Conservation (phyloP, 2,888 invertebrate genomes). For the Steinernema carpocapsae region DNA sequence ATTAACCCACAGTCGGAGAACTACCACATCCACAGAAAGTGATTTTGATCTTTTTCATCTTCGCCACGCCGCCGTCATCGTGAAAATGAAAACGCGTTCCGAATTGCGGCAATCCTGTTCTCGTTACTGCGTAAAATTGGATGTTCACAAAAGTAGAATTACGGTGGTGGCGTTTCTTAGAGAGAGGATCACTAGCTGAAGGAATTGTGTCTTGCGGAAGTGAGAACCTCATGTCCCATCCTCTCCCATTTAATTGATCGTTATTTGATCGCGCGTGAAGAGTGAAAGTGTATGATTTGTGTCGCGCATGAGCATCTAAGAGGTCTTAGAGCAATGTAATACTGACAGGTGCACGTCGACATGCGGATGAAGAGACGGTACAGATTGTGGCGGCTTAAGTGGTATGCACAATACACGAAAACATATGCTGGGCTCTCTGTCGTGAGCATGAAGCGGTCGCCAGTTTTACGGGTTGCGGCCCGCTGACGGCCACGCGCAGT, state of each 20-base stretch:
- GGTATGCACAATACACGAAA: not conserved
- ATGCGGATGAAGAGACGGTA: not conserved
- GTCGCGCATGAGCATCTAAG: not conserved
- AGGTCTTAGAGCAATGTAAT: not conserved
- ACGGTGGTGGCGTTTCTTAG: not conserved
- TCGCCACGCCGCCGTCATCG: not conserved
- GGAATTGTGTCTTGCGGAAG: no score
- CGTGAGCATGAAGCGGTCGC: no score
- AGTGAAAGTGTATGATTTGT: conserved; percentile 33
- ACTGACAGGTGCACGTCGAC: conserved; percentile 3
- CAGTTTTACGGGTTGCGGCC: no score
- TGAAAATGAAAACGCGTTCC: conserved; percentile 23
- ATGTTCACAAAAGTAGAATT: not conserved
- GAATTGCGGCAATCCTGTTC: conserved; percentile 20
- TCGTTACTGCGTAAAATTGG: not conserved
- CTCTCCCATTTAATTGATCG: conserved; percentile 4
- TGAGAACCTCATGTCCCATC: no score
- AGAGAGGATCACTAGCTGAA: no score
- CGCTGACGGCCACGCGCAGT: no score
- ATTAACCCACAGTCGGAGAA: no score
- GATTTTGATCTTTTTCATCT: conserved; percentile 17
- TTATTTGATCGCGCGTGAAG: conserved; percentile 27
- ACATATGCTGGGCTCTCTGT: conserved; percentile 31
- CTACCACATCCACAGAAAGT: not conserved
- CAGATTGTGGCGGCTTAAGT: conserved; percentile 21